Evolutionary conservation across 1,140 invertebrate genomes (phyloP), one percentile per base, ranked within the genome.

Genomic region (Sogatella furcifera): DNA sequence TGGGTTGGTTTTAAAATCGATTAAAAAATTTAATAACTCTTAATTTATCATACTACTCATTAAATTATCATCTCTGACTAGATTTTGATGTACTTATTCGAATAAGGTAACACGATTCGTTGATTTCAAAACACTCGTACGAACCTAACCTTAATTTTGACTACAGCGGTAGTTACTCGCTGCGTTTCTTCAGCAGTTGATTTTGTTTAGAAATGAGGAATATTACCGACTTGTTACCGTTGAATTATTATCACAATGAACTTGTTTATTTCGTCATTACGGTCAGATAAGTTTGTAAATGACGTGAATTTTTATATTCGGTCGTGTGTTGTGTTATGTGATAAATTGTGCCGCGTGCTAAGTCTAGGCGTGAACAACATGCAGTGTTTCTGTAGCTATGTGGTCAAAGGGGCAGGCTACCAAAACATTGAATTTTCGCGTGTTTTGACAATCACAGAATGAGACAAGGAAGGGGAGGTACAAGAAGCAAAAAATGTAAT

Each of bases 401-500:
- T 66, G 64, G 63, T 62, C 62, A 69, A 56, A 62, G 64, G 65
- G 62, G 63, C 60, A 64, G 65, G 61, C 66, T 62, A 67, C 61
- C 69, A 68, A 68, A 69, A 70, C 67, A 64, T 65, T 66, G 61
- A 62, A 65, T 63, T 64, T 66, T 69, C 62, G 56, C 64, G 66
- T 68, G 68, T 65, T 68, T 64, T 67, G 65, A 69, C 66, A 65
- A 65, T 71, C 66, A 64, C 69, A 73, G 70, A 64, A 77, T 77
- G 76, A 76, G 74, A 72, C 76, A 76, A 71, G 76, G 75, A 70
- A 75, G 76, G 59, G 75, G 72, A 67, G 73, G 72, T 56, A 72
- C 73, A 68, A 71, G 75, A 67, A 77, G 73, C 71, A 73, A 75
- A 70, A 76, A 74, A 75, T 77, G 76, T 77, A 76, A 76, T 66